phyloP scores from a whole-genome alignment of 2,888 invertebrate genomes.

The Caenorhabditis afra region DNA sequence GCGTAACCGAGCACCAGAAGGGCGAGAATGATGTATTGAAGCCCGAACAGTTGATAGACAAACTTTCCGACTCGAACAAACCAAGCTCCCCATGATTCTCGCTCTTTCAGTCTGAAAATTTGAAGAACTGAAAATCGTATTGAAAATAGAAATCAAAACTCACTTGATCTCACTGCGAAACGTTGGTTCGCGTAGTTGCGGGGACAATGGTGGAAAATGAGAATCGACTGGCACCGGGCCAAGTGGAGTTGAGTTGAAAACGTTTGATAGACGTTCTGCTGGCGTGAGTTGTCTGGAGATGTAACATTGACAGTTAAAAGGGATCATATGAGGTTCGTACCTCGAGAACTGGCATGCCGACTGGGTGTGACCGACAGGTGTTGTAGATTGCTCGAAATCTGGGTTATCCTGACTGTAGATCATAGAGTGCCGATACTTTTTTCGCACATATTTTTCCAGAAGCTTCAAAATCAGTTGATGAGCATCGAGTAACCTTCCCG shows the following conservation, averaged over 20 bases:
- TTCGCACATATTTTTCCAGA: slow-evolving; percentile 55
- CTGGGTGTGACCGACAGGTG: slow-evolving; percentile 56
- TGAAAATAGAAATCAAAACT: too few species aligned
- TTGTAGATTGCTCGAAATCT: slow-evolving; percentile 24
- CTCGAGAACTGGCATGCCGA: slow-evolving; percentile 55
- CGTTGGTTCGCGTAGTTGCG: slow-evolving; percentile 44
- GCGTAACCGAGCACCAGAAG: slow-evolving; percentile 54
- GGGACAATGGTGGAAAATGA: slow-evolving; percentile 30
- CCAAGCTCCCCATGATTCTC: slow-evolving; percentile 52
- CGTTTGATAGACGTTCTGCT: slow-evolving; percentile 52
- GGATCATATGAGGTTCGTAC: slow-evolving; percentile 13
- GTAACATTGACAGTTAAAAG: neutral
- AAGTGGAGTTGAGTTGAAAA: slow-evolving; percentile 41
- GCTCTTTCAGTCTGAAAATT: slow-evolving; percentile 34
- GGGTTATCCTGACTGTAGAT: slow-evolving; percentile 35
- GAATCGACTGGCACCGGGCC: slow-evolving; percentile 24
- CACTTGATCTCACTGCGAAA: slow-evolving; percentile 62
- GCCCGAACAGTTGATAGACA: slow-evolving; percentile 40
- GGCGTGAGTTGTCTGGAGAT: slow-evolving; percentile 48
- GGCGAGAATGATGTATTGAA: slow-evolving; percentile 50
- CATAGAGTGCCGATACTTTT: slow-evolving; percentile 50
- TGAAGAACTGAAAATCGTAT: too few species aligned
- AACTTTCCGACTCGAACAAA: slow-evolving; percentile 40
- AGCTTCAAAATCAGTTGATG: too few species aligned
- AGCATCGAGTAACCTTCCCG: too few species aligned